Percentiles rank a stretch among this genome's conserved stretches.
Conservation (phyloP, 2,797 vertebrate genomes). For the Melanotaenia boesemani region DNA sequence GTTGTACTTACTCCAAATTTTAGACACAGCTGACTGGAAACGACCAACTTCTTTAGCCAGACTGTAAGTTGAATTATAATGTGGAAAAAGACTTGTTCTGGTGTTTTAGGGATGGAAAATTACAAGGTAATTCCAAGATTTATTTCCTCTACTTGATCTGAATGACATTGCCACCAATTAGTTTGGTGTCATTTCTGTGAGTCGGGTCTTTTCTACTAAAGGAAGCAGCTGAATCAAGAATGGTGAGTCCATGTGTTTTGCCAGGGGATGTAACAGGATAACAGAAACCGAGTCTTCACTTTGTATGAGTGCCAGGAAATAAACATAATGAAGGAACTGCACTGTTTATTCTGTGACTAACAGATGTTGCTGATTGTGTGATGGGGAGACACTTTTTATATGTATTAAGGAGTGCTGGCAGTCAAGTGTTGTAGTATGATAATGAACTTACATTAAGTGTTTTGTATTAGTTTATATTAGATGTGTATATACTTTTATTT, state of each 20-base stretch:
- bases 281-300: conserved; percentile 18
- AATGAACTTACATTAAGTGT: conserved; percentile 22
- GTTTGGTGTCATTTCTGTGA: neutral
- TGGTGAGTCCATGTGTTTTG: neutral
- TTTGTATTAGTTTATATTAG: conserved; percentile 44
- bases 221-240: neutral
- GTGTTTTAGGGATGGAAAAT: neutral
- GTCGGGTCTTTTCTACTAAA: neutral
- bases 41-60: neutral
- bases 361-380: conserved; percentile 34
- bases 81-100: neutral
- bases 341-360: conserved; percentile 31
- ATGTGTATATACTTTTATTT: conserved; percentile 43
- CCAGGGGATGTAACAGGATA: conserved; percentile 1
- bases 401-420: conserved; percentile 5
- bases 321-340: conserved; percentile 43
- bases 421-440: conserved; percentile 23
- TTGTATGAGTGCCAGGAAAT: conserved; percentile 34
- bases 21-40: neutral
- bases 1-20: too few species aligned
- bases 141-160: neutral
- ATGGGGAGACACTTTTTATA: conserved; percentile 37
- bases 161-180: neutral
- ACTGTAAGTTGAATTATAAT: too few species aligned
- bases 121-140: neutral